Conservation (phyloP, 2,797 vertebrate species). For the Loris lydekkerianus region DNA sequence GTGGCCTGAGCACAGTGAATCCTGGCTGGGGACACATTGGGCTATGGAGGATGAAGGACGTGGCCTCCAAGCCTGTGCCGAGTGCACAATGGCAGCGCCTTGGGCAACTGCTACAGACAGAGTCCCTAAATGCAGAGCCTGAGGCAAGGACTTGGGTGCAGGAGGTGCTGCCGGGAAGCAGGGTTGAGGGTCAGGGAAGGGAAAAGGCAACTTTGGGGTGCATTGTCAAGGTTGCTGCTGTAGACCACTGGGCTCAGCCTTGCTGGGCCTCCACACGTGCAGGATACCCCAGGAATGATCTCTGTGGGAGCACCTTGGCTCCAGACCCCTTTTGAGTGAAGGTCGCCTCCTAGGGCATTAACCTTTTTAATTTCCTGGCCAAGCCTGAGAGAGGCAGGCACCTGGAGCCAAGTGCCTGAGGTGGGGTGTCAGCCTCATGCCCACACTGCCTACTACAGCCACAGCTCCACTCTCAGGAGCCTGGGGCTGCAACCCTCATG, state of each 20-base stretch:
- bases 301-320: background rate
- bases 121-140: background rate
- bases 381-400: background rate
- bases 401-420: background rate
- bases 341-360: fast-evolving
- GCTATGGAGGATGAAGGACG: fast-evolving
- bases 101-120: fast-evolving
- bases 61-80: fast-evolving
- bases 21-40: background rate
- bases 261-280: background rate
- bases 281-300: no score
- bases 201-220: background rate
- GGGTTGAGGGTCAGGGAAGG: background rate
- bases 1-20: background rate
- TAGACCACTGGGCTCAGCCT: fast-evolving
- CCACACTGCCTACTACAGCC: background rate
- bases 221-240: no score
- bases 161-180: background rate
- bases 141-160: background rate
- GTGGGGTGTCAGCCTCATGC: background rate
- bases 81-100: fast-evolving
- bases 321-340: background rate
- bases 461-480: fast-evolving
- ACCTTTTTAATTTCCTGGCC: background rate
- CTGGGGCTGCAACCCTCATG: fast-evolving